Conservation (phyloP, 2,113 vertebrate genomes). For the Archilochus colubris region DNA sequence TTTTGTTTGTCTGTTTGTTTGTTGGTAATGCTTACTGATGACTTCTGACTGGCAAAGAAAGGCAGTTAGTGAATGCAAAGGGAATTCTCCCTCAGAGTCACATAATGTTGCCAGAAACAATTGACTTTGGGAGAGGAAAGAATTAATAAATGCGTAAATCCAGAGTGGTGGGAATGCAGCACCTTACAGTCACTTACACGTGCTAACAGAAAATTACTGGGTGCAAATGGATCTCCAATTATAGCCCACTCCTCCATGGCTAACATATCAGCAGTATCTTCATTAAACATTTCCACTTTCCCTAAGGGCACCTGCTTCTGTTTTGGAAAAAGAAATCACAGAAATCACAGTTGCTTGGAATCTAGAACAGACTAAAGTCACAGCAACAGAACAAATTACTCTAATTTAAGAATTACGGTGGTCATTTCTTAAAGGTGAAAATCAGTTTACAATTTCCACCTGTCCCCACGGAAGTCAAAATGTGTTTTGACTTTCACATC, state of each 20-base stretch:
- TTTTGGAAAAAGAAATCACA: neutral
- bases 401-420: neutral
- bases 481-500: slow-evolving; percentile 15
- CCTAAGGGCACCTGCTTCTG: neutral
- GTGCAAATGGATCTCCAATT: slow-evolving; percentile 23
- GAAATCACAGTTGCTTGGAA: neutral
- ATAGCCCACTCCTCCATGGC: neutral
- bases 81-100: neutral
- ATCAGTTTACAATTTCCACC: slow-evolving; percentile 23
- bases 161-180: neutral
- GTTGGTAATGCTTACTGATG: neutral
- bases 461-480: slow-evolving; percentile 20
- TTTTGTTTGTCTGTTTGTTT: neutral
- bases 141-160: neutral
- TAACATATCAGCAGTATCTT: neutral
- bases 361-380: slow-evolving; percentile 11
- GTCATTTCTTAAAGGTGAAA: slow-evolving; percentile 34
- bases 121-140: neutral
- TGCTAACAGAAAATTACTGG: neutral
- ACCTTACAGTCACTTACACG: neutral
- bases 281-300: neutral
- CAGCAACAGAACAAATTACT: neutral
- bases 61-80: neutral
- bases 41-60: neutral
- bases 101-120: neutral